phyloP scores from a whole-genome alignment of 2,797 vertebrate genomes.

The Calcarius lapponicus region DNA sequence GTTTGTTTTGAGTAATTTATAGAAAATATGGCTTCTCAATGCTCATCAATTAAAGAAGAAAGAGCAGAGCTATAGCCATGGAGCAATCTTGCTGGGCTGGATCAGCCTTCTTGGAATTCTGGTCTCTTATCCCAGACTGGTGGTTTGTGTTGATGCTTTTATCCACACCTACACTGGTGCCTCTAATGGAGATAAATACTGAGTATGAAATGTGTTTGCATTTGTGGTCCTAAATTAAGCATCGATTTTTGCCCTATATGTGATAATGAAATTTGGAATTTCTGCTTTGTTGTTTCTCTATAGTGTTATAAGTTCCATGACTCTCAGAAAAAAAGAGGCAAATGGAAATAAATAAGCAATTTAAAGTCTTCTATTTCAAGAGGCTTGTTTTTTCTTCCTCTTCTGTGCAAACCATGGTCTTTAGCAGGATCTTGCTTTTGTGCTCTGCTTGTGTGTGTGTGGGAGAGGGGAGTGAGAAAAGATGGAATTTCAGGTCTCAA shows the following conservation, averaged over 20 bases:
- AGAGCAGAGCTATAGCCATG: neutral
- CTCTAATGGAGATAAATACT: neutral
- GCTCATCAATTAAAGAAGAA: neutral
- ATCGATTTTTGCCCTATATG: neutral
- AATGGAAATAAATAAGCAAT: neutral
- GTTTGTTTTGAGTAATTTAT: neutral
- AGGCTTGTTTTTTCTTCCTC: neutral
- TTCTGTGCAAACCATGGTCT: neutral
- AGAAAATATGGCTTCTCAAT: neutral
- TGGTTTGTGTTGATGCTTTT: neutral
- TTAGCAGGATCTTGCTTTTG: neutral
- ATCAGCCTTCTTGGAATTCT: neutral
- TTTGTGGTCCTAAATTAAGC: neutral
- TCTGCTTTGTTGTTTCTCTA: neutral
- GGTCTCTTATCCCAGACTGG: neutral
- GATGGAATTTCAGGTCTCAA: neutral
- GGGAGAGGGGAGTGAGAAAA: neutral
- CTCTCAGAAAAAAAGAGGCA: neutral
- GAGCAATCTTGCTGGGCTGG: neutral
- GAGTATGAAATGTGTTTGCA: neutral
- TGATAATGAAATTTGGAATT: neutral
- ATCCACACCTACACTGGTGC: neutral
- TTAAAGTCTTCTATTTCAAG: neutral
- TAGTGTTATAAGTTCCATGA: neutral
- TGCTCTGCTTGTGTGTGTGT: neutral